These are phyloP conservation scores for Scarus forsteni DNA, from an alignment of 2,797 vertebrate species.

Conservation along the genomic window DNA sequence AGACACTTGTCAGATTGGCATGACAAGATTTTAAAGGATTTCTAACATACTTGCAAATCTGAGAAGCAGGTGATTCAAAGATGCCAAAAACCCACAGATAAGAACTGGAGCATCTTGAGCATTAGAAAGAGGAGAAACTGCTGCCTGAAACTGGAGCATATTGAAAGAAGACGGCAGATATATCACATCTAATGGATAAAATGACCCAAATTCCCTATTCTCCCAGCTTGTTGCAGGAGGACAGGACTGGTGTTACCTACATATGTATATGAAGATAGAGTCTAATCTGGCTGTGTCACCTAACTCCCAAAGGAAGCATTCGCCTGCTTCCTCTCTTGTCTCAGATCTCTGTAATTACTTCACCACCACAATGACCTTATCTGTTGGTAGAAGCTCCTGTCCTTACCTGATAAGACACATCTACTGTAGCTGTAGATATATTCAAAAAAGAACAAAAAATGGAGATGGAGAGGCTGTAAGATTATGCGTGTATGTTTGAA, in stretches of 20 bases:
- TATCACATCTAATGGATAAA: conserved; percentile 77
- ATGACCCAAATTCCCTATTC: conserved; percentile 70
- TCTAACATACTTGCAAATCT: not conserved
- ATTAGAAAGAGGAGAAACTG: conserved; percentile 19
- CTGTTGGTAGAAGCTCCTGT: conserved; percentile 60
- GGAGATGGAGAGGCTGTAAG: conserved; percentile 19
- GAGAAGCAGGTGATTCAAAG: conserved; percentile 10
- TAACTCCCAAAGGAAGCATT: conserved; percentile 46
- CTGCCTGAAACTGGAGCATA: conserved; percentile 66
- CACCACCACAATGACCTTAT: conserved; percentile 70
- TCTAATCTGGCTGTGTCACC: conserved; percentile 63
- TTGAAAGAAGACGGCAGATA: conserved; percentile 60
- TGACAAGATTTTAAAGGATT: not conserved
- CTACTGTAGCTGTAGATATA: conserved; percentile 46
- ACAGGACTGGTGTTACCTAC: conserved; percentile 45
- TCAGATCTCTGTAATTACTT: conserved; percentile 71
- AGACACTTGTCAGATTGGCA: too few species aligned
- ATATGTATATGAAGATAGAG: conserved; percentile 69
- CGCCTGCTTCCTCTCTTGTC: conserved; percentile 46
- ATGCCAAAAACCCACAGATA: conserved; percentile 4
- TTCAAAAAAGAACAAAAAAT: conserved; percentile 2
- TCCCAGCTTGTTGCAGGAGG: conserved; percentile 21
- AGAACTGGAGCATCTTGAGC: conserved; percentile 33
- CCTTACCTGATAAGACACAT: conserved; percentile 59
- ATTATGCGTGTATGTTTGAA: conserved; percentile 4